phyloP scores from a whole-genome alignment of 2,797 vertebrate genomes.

The Girardinus metallicus region DNA sequence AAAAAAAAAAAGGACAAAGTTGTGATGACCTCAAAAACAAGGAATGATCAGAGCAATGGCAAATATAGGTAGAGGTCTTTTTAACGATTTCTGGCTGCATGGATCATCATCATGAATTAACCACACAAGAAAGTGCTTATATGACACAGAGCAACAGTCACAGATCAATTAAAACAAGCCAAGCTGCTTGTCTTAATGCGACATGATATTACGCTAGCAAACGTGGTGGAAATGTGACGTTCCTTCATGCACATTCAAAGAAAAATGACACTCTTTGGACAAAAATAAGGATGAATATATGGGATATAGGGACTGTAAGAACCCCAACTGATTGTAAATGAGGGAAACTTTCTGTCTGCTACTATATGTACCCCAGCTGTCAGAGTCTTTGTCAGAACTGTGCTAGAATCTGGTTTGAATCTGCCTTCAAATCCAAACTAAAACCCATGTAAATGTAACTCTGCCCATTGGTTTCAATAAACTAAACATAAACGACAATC shows the following conservation, averaged over 20 bases:
- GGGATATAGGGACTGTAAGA: constrained; percentile 32
- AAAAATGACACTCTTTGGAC: constrained; percentile 49
- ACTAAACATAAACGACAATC: background rate
- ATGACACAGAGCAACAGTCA: constrained; percentile 60
- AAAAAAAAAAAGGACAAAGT: constrained; percentile 16
- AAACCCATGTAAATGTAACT: constrained; percentile 1
- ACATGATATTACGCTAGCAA: constrained; percentile 51
- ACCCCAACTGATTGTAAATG: background rate
- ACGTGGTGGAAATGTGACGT: constrained; percentile 69
- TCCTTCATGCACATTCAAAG: constrained; percentile 68
- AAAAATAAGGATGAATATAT: constrained; percentile 53
- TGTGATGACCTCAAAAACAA: constrained; percentile 74
- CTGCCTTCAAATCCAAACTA: constrained; percentile 4
- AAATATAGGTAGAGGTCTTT: constrained; percentile 63
- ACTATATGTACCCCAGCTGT: background rate
- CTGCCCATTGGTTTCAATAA: background rate
- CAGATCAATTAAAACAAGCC: constrained; percentile 70
- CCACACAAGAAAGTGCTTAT: constrained; percentile 51
- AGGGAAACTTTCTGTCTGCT: background rate
- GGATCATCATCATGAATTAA: constrained; percentile 21
- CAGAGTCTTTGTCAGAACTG: background rate
- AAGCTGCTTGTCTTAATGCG: constrained; percentile 69
- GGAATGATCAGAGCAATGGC: constrained; percentile 75
- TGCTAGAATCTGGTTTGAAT: background rate
- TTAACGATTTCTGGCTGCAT: constrained; percentile 25